These are phyloP conservation scores for Perizoma affinitatum DNA, from an alignment of 2,888 invertebrate genomes.

Conservation along the genomic window DNA sequence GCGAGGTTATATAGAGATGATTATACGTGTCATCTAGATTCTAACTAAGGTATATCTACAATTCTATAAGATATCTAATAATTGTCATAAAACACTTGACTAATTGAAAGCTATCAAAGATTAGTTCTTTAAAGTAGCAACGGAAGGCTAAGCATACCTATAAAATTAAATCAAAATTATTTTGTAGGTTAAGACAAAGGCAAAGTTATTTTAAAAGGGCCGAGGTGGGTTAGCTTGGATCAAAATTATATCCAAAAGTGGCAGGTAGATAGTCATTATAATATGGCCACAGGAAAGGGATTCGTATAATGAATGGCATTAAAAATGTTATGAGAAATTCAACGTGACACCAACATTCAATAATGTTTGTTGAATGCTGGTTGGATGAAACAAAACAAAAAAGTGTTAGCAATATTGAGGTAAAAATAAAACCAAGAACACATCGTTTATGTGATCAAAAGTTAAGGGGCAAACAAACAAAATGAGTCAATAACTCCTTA, in stretches of 20 bases:
- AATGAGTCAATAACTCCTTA: constrained; percentile 15
- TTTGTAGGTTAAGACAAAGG: constrained; percentile 5
- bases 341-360: constrained; percentile 6
- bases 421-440: constrained; percentile 7
- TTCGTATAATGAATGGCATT: constrained; percentile 12
- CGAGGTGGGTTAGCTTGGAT: constrained; percentile 2
- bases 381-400: constrained; percentile 10
- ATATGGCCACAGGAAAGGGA: constrained; percentile 9
- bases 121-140: too few relatives aligned
- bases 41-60: background rate
- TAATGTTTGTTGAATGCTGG: background rate
- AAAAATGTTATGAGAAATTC: constrained; percentile 23
- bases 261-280: constrained; percentile 3
- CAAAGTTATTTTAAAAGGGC: constrained; percentile 1
- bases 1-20: too few relatives aligned
- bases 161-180: background rate
- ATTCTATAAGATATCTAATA: background rate
- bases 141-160: too few relatives aligned
- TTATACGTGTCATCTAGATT: too few relatives aligned
- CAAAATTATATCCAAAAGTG: constrained; percentile 7
- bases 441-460: constrained; percentile 9
- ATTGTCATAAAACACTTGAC: too few relatives aligned
- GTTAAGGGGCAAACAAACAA: constrained; percentile 21
- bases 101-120: too few relatives aligned
- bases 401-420: constrained; percentile 2